phyloP scores from a whole-genome alignment of 2,797 vertebrate species.

The Serranus cabrilla region DNA sequence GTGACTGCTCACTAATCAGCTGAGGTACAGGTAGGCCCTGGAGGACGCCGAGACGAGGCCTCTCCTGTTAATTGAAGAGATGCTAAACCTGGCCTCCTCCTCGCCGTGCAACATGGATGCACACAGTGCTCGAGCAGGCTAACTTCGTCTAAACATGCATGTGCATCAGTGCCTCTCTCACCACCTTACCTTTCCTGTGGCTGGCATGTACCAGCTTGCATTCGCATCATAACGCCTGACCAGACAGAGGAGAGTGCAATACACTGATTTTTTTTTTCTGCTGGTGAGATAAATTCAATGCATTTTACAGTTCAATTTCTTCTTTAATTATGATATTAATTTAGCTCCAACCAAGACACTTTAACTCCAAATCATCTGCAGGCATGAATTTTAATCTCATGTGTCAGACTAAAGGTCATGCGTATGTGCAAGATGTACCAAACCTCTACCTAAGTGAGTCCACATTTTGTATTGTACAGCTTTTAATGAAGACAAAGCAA shows the following conservation, averaged over 20 bases:
- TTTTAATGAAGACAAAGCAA: not conserved
- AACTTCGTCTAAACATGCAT: conserved; percentile 57
- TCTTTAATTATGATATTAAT: conserved; percentile 27
- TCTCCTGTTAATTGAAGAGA: conserved; percentile 85
- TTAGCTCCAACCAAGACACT: conserved; percentile 9
- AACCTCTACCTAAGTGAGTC: not conserved
- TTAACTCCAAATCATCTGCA: not conserved
- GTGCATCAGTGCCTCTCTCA: conserved; percentile 54
- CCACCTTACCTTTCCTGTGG: conserved; percentile 31
- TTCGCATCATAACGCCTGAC: conserved; percentile 49
- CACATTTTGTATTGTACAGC: not conserved
- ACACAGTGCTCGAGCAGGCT: conserved; percentile 44
- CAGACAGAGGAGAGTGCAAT: conserved; percentile 44
- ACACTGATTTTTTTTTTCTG: conserved; percentile 14
- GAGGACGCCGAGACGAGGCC: conserved; percentile 76
- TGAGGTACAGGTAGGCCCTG: conserved; percentile 83
- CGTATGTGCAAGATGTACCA: not conserved
- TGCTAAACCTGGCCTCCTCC: conserved; percentile 67
- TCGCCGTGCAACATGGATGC: conserved; percentile 38
- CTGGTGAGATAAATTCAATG: not conserved
- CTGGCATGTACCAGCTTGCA: conserved; percentile 69
- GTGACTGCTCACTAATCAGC: conserved; percentile 86
- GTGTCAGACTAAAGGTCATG: not conserved
- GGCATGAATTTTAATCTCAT: not conserved
- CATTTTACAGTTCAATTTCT: conserved; percentile 14